A percentile compares a stretch with the other conserved stretches of the same genome.
These are phyloP conservation scores for Sylvia atricapilla DNA, from an alignment of 2,113 vertebrate species.

Conservation along the genomic window DNA sequence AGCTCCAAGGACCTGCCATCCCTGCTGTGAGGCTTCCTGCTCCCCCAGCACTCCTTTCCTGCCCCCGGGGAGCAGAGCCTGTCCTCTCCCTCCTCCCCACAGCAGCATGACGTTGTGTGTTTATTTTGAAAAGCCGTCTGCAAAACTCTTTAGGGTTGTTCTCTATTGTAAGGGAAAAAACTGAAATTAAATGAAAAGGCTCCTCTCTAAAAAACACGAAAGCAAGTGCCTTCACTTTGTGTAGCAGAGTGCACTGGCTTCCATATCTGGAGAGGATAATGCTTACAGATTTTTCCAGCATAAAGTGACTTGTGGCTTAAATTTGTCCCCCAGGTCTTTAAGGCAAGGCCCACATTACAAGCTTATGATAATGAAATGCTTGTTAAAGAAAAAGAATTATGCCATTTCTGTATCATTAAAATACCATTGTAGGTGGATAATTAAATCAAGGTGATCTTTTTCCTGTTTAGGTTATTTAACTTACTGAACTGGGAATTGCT, in stretches of 20 bases:
- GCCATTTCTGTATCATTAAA: neutral
- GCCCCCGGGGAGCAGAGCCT: neutral
- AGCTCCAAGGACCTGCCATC: neutral
- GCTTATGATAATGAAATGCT: neutral
- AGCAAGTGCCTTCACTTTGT: neutral
- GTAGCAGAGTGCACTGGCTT: neutral
- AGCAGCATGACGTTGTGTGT: neutral
- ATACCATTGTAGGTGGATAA: conserved; percentile 11
- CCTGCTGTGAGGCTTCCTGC: neutral
- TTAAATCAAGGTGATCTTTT: neutral
- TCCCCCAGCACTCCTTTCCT: neutral
- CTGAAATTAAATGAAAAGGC: neutral
- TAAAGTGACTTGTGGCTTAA: neutral
- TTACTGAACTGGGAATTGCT: neutral
- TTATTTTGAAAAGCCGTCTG: conserved; percentile 27
- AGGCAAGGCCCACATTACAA: neutral
- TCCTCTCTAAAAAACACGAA: neutral
- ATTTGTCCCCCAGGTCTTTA: neutral
- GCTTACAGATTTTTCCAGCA: neutral
- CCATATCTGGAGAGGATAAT: neutral
- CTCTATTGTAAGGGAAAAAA: neutral
- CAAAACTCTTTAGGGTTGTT: neutral
- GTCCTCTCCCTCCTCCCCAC: neutral
- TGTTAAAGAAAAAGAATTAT: neutral
- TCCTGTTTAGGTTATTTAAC: neutral